phyloP scores from a whole-genome alignment of 2,888 invertebrate genomes.

The Ophioninae sp. region DNA sequence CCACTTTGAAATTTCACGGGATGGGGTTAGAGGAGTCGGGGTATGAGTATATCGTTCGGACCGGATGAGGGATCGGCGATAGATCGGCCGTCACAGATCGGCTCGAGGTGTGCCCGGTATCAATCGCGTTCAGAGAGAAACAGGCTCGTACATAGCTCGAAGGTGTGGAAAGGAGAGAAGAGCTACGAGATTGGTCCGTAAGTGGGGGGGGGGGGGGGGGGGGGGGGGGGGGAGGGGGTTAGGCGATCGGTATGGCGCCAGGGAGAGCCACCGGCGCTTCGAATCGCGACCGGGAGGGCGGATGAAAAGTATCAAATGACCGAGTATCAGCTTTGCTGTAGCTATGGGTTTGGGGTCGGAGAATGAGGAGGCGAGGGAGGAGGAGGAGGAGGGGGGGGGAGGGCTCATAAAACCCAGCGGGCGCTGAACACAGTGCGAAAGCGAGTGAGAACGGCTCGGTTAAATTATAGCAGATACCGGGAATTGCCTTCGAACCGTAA shows the following conservation, averaged over 20 bases:
- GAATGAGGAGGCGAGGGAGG: too few relatives aligned
- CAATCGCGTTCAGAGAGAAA: constrained; percentile 44
- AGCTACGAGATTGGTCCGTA: constrained; percentile 43
- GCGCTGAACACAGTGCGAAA: constrained; percentile 57
- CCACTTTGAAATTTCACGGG: constrained; percentile 7
- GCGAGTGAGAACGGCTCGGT: constrained; percentile 52
- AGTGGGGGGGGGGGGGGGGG: too few relatives aligned
- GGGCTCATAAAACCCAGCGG: constrained; percentile 59
- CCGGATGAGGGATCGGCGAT: constrained; percentile 18
- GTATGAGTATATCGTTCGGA: background rate
- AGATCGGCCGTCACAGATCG: background rate
- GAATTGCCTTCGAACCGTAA: constrained; percentile 47
- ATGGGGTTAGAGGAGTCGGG: background rate
- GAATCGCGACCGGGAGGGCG: constrained; percentile 60
- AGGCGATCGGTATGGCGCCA: constrained; percentile 56
- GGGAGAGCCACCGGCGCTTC: constrained; percentile 56
- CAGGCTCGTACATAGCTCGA: background rate
- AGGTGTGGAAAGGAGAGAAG: constrained; percentile 40
- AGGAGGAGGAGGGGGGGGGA: background rate
- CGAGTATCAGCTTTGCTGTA: constrained; percentile 58
- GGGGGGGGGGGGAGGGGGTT: too few relatives aligned
- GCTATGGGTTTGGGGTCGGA: too few relatives aligned
- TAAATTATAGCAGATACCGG: constrained; percentile 60
- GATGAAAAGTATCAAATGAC: constrained; percentile 66
- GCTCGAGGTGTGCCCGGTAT: constrained; percentile 21